These are phyloP conservation scores for Catharus ustulatus DNA, from an alignment of 2,797 vertebrate genomes.

Conservation along the genomic window DNA sequence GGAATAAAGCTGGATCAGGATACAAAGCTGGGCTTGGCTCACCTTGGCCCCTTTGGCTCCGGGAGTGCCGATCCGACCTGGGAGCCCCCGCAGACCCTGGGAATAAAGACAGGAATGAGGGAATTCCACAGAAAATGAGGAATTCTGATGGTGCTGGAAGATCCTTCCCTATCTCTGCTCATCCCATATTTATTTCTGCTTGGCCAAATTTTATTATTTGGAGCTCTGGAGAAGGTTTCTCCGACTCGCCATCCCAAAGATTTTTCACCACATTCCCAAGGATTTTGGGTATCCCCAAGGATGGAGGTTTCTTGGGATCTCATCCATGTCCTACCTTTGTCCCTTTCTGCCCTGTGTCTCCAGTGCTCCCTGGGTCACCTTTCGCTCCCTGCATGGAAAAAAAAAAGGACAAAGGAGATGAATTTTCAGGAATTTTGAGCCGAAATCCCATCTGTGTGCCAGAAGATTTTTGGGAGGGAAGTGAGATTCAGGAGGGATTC, in stretches of 20 bases:
- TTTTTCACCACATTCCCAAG: accelerated
- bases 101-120: neutral
- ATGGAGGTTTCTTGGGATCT: neutral
- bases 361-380: constrained; percentile 81
- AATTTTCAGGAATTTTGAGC: neutral
- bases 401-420: neutral
- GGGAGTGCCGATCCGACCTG: constrained; percentile 76
- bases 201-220: too few relatives aligned
- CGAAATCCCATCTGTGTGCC: accelerated
- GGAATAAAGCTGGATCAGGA: neutral
- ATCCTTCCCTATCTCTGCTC: neutral
- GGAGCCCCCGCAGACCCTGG: constrained; percentile 84
- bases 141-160: neutral
- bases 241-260: neutral
- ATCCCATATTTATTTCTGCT: neutral
- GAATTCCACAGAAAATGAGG: neutral
- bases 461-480: neutral
- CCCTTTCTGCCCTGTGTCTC: constrained; percentile 81
- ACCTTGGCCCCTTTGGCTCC: constrained; percentile 84
- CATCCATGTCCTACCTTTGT: constrained; percentile 77
- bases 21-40: neutral
- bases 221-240: neutral
- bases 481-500: neutral
- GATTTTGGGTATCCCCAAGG: neutral
- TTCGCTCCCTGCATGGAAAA: constrained; percentile 76